Evolutionary conservation across 2,888 invertebrate species (phyloP).

Genomic region (Drosophila melanosoma): DNA sequence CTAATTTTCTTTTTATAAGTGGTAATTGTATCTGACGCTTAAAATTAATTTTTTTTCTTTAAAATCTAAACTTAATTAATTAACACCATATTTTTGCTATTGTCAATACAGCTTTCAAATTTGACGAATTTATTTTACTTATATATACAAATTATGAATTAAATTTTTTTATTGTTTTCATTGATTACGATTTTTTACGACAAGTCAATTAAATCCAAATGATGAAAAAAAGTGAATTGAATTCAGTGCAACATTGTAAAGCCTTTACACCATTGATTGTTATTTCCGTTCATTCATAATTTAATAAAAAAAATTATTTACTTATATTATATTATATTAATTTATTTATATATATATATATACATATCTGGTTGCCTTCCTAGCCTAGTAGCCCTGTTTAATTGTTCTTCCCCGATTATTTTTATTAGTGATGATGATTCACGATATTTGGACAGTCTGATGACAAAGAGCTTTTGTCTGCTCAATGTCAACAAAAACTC

Average conservation of each 20-base stretch:
- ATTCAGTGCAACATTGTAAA: neutral
- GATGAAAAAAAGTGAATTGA: too few relatives aligned
- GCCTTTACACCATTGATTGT: neutral
- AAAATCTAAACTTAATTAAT: too few relatives aligned
- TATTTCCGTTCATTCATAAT: neutral
- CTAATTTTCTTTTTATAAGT: neutral
- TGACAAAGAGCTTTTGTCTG: slow-evolving; percentile 28
- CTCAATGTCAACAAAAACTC: neutral
- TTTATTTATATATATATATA: neutral
- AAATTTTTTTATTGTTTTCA: too few relatives aligned
- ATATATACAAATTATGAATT: too few relatives aligned
- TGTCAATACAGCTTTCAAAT: too few relatives aligned
- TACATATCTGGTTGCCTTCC: neutral
- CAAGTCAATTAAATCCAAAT: neutral
- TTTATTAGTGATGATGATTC: slow-evolving; percentile 40
- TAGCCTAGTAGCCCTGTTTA: neutral
- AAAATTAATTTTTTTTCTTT: too few relatives aligned
- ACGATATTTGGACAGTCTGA: slow-evolving; percentile 36
- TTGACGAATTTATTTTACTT: too few relatives aligned
- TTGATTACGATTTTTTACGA: neutral
- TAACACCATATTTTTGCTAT: too few relatives aligned
- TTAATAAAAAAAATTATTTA: slow-evolving; percentile 19
- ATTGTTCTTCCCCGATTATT: neutral
- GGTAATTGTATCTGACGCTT: neutral
- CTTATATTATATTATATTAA: slow-evolving; percentile 2